Conservation (phyloP, 2,888 invertebrate genomes). For the Drosophila neutralis region DNA sequence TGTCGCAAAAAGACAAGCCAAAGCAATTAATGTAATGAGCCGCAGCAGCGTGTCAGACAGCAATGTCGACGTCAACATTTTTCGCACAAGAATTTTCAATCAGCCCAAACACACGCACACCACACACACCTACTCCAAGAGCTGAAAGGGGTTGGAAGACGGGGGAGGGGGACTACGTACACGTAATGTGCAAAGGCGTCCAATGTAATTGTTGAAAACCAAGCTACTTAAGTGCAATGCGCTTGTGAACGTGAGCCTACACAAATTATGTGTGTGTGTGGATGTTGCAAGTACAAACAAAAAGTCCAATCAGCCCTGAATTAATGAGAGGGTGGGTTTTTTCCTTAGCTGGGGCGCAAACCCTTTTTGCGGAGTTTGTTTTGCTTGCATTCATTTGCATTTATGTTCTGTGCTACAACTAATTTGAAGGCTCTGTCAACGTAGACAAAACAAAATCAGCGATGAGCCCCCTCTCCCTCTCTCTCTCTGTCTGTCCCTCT, state of each 20-base stretch:
- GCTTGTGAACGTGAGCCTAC: slow-evolving; percentile 6
- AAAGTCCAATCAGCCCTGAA: slow-evolving; percentile 77
- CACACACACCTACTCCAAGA: slow-evolving; percentile 26
- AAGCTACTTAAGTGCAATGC: slow-evolving; percentile 74
- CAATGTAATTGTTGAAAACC: slow-evolving; percentile 76
- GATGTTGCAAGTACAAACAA: slow-evolving; percentile 60
- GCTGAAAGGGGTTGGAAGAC: slow-evolving; percentile 7
- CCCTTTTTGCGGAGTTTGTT: slow-evolving; percentile 31
- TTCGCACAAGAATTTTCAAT: slow-evolving; percentile 79
- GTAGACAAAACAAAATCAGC: slow-evolving; percentile 76
- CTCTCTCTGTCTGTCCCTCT: not conserved
- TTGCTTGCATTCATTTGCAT: slow-evolving; percentile 73
- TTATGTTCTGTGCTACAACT: slow-evolving; percentile 78
- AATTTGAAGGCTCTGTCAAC: slow-evolving; percentile 72
- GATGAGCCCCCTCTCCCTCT: not conserved
- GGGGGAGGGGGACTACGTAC: slow-evolving; percentile 9
- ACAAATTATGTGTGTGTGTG: slow-evolving; percentile 14
- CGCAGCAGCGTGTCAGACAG: slow-evolving; percentile 73
- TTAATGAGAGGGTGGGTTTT: slow-evolving; percentile 57
- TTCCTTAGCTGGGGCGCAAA: slow-evolving; percentile 1
- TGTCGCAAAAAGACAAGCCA: slow-evolving; percentile 73
- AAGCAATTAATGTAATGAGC: slow-evolving; percentile 81
- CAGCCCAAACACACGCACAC: slow-evolving; percentile 57
- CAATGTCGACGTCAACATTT: slow-evolving; percentile 78
- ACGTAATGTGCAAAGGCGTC: slow-evolving; percentile 75